Percentiles rank a stretch among this genome's conserved stretches.
These are phyloP conservation scores for Protophormia terraenovae DNA, from an alignment of 2,888 invertebrate genomes.

Conservation along the genomic window DNA sequence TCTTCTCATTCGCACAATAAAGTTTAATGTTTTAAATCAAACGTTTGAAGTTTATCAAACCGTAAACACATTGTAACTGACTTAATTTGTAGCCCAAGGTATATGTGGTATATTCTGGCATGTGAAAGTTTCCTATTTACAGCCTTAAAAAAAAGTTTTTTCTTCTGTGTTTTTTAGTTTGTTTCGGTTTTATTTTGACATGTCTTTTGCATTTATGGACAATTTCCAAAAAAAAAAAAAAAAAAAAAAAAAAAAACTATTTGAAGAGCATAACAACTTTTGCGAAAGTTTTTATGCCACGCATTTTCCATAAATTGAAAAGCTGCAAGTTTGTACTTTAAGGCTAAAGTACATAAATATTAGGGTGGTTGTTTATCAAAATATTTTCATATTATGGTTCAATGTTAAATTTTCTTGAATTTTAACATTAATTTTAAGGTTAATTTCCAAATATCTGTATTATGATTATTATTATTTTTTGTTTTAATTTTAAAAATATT, in stretches of 20 bases:
- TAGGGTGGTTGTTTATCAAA: too few relatives aligned
- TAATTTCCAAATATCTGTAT: too few relatives aligned
- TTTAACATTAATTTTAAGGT: too few relatives aligned
- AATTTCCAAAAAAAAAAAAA: conserved; percentile 2
- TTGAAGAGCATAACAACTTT: background rate
- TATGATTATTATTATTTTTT: too few relatives aligned
- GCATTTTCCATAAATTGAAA: background rate
- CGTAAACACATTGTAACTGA: conserved; percentile 63
- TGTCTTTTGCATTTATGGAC: conserved; percentile 37
- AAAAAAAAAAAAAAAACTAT: background rate
- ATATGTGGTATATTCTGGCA: background rate
- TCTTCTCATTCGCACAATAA: conserved; percentile 31
- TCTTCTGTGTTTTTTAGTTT: background rate
- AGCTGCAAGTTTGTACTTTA: too few relatives aligned
- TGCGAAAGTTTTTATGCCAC: background rate
- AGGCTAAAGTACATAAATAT: too few relatives aligned
- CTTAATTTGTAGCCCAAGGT: conserved; percentile 56
- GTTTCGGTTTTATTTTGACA: conserved; percentile 10
- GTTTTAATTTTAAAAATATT: too few relatives aligned
- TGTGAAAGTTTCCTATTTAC: conserved; percentile 53
- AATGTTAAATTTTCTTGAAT: too few relatives aligned
- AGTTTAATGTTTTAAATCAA: conserved; percentile 58
- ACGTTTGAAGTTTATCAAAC: conserved; percentile 66
- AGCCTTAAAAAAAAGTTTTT: conserved; percentile 14
- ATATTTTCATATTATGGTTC: too few relatives aligned